These are phyloP conservation scores for Drosophila acutilabella DNA, from an alignment of 2,888 invertebrate species.

Conservation along the genomic window DNA sequence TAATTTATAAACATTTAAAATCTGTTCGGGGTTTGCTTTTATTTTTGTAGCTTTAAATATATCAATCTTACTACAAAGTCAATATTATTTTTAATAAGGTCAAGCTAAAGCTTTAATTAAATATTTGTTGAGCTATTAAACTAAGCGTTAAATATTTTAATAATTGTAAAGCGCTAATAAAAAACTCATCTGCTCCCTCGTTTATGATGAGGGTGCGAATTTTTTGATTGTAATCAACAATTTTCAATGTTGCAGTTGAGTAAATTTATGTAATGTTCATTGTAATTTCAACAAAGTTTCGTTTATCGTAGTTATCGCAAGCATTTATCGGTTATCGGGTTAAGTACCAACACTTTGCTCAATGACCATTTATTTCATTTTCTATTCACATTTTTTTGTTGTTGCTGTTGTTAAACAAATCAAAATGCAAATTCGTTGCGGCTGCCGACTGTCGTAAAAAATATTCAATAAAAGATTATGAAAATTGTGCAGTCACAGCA, in stretches of 20 bases:
- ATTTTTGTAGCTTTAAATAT: neutral
- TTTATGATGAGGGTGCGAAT: slow-evolving; percentile 20
- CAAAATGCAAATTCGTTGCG: slow-evolving; percentile 61
- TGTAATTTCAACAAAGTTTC: slow-evolving; percentile 4
- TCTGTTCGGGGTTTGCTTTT: neutral
- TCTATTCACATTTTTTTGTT: slow-evolving; percentile 28
- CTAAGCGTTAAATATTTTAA: slow-evolving; percentile 13
- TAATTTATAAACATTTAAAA: neutral
- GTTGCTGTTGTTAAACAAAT: slow-evolving; percentile 51
- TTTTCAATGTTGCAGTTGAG: slow-evolving; percentile 38
- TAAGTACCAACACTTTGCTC: slow-evolving; percentile 66
- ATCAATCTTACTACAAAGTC: neutral
- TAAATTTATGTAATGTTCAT: slow-evolving; percentile 20
- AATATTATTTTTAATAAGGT: slow-evolving; percentile 2
- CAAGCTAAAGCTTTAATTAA: neutral
- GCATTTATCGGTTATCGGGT: slow-evolving; percentile 33
- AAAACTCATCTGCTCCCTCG: neutral
- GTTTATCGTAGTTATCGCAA: slow-evolving; percentile 15
- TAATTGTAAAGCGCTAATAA: slow-evolving; percentile 20
- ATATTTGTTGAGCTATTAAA: slow-evolving; percentile 9
- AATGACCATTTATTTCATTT: slow-evolving; percentile 63
- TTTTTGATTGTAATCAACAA: slow-evolving; percentile 7
- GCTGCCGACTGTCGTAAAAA: slow-evolving; percentile 69
- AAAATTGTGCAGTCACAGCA: slow-evolving; percentile 67
- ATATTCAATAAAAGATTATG: slow-evolving; percentile 69